Evolutionary conservation across 1,140 invertebrate genomes (phyloP).

Genomic region (Drosophila azteca): DNA sequence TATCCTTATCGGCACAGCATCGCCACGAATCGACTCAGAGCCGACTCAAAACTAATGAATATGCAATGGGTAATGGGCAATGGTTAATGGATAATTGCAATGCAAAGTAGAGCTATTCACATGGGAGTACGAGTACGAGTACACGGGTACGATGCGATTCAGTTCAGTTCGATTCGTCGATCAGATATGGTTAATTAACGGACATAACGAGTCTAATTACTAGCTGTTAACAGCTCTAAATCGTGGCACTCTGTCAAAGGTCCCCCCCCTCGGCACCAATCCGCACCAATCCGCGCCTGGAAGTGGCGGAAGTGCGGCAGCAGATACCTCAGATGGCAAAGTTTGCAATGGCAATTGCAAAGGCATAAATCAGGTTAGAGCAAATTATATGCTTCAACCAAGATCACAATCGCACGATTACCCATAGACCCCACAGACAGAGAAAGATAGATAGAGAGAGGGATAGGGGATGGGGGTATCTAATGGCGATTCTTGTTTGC

Average conservation of each 20-base stretch:
- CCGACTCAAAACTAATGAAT: conserved; percentile 48
- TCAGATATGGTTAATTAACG: conserved; percentile 71
- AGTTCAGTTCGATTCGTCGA: conserved; percentile 12
- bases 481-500: conserved; percentile 56
- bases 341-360: conserved; percentile 35
- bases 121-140: too few relatives aligned
- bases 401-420: conserved; percentile 59
- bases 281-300: neutral
- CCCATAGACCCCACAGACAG: conserved; percentile 20
- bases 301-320: neutral
- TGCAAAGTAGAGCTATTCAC: conserved; percentile 1
- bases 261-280: conserved; percentile 1
- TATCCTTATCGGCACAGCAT: conserved; percentile 16
- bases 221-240: conserved; percentile 79
- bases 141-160: neutral
- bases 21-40: conserved; percentile 4
- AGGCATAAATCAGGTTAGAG: conserved; percentile 45
- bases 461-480: conserved; percentile 1
- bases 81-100: conserved; percentile 30
- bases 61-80: conserved; percentile 34
- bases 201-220: conserved; percentile 73
- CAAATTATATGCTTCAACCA: conserved; percentile 35
- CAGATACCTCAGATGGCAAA: conserved; percentile 19
- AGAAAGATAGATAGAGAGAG: neutral
- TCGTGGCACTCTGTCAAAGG: conserved; percentile 61